Base-by-base conservation (phyloP, 2,113 vertebrate species). In the Scytalopus superciliaris region DNA sequence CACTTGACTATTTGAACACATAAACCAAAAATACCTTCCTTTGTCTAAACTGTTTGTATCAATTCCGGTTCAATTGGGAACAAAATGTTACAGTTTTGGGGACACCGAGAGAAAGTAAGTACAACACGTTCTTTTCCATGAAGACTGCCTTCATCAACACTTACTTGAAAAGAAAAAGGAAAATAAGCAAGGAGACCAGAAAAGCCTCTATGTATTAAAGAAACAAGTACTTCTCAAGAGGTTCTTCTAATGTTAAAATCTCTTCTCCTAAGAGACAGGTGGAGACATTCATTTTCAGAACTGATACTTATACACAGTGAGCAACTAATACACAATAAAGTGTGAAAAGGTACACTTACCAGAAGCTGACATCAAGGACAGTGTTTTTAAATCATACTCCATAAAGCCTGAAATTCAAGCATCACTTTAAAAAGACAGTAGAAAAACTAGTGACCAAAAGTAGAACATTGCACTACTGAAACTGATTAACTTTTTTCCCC, bases 281-380 rank as follows among this genome's bases (percentile, higher is more conserved):
- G 18, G 56, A 75, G 37, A 69, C 44, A 64, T 75, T 92, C 0
- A 47, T 86, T 93, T 87, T 40, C 31, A 68, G 79, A 40, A 70
- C 39, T 75, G 60, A 47, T 60, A 92, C 37, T 62, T 77, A 45
- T 69, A 53, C 52, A 82, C 53, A 93, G n/a, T 76, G 57, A 96
- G 69, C 78, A 95, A 44, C 39, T 56, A 91, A 79, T 50, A 89
- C 27, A 96, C 40, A 94, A 85, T 62, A 73, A 79, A 94, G 87
- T 64, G 49, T 69, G 40, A 72, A 95, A 94, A 96, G 81, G 79
- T 55, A 72, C 40, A 72, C 45, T 94, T 74, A 67, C 16, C 40
- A 78, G 70, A 84, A 91, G 62, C 14, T 79, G 74, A 73, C 49
- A 89, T 84, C 44, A 89, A 91, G 74, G 33, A 79, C 19, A 37